These are phyloP conservation scores for Molossus molossus DNA, from an alignment of 2,797 vertebrate genomes.

Conservation along the genomic window DNA sequence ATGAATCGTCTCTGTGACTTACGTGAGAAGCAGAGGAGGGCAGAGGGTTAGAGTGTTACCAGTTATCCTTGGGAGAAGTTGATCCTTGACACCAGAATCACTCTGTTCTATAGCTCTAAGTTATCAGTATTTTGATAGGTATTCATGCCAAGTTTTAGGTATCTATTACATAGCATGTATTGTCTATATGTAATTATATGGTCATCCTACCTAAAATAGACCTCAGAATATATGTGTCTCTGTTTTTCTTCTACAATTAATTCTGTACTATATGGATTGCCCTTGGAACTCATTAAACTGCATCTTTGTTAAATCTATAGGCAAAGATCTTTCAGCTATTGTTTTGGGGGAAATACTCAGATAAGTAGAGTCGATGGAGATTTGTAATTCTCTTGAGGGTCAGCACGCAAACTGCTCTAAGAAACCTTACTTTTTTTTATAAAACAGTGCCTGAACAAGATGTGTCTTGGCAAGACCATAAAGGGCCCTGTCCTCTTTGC, in stretches of 20 bases:
- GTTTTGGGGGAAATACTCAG: background rate
- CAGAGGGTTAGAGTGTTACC: background rate
- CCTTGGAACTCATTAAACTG: background rate
- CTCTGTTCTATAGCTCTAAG: background rate
- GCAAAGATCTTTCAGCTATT: background rate
- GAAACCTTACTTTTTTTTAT: background rate
- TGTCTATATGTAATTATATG: background rate
- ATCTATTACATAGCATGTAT: background rate
- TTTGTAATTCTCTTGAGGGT: background rate
- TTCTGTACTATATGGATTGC: background rate
- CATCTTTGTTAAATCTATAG: background rate
- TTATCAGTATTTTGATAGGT: background rate
- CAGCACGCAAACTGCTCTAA: background rate
- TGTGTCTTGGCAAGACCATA: background rate
- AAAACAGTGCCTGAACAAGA: background rate
- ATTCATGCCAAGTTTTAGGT: background rate
- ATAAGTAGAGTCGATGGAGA: background rate
- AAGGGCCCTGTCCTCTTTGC: background rate
- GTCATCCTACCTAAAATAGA: background rate
- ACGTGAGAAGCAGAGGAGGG: background rate
- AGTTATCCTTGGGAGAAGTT: background rate
- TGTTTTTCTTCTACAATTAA: conserved; percentile 45
- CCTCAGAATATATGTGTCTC: background rate
- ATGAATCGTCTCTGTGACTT: background rate
- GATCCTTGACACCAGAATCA: background rate